Evolutionary conservation across 2,888 invertebrate genomes (phyloP), one percentile per base, ranked within the genome.

Genomic region (Oligia latruncula): DNA sequence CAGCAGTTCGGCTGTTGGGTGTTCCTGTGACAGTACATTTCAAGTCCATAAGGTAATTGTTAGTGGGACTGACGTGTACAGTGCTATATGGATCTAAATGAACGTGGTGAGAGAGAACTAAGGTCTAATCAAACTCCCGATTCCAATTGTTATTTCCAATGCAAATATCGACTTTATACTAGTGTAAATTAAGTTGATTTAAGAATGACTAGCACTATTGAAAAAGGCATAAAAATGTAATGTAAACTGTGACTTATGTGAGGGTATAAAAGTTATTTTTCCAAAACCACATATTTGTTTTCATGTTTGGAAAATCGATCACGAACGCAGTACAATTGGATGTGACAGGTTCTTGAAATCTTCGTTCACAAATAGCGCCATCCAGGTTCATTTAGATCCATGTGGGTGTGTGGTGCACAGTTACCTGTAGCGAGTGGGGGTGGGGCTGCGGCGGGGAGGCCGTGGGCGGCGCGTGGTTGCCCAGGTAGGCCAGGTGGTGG

Each of bases 401-500:
- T 4, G 40, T 11, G 67, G 1, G 40, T 5, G 35, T 9, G 20
- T 8, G n/a, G 23, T 1, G 29, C 2, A 43, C 0, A 4, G 55
- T 52, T 87, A 94, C 94, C 93, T 95, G 95, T 82, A 95, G 87
- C 60, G 91, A 93, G 90, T 95, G 95, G 0, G 94, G 95, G 89
- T 95, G 95, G 66, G 91, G 92, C 87, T 96, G 96, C 84, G 95
- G 96, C 90, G 95, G 95, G 82, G 94, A 93, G 87, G 95, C 95
- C 91, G 96, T 95, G 91, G 95, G 95, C 82, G 96, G 96, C 93
- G 95, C 95, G 92, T 95, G 95, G 95, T 96, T 96, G 91, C 40
- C 40, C 4, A 96, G 95, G 93, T 96, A 96, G 80, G 95, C 93
- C 91, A 96, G 93, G 94, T 96, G 96, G 91, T 95, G 96, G 91